Percentiles rank a stretch among this genome's conserved stretches.
These are phyloP conservation scores for Botia almorhae DNA, from an alignment of 2,797 vertebrate species.

Conservation along the genomic window DNA sequence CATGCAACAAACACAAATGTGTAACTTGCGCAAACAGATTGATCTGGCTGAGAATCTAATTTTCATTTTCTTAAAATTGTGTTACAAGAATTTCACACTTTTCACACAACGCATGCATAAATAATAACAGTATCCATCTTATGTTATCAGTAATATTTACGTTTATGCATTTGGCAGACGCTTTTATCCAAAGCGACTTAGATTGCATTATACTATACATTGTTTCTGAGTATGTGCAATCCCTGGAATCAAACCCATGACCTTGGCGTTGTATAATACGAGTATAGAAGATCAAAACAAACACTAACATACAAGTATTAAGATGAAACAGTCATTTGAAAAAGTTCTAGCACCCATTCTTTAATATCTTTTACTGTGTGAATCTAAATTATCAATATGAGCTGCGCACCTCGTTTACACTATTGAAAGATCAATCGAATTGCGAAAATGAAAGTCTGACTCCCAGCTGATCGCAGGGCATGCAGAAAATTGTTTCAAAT, in stretches of 20 bases:
- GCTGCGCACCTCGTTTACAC: neutral
- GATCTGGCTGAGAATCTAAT: neutral
- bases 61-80: neutral
- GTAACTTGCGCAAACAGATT: neutral
- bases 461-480: constrained; percentile 31
- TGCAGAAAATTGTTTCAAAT: constrained; percentile 41
- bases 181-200: too few species aligned
- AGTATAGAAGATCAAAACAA: neutral
- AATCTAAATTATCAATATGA: neutral
- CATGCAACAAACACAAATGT: too few species aligned
- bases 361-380: neutral
- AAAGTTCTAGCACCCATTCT: neutral
- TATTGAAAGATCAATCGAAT: constrained; percentile 24
- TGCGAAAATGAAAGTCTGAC: constrained; percentile 13
- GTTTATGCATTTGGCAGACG: too few species aligned
- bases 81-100: neutral
- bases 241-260: too few species aligned
- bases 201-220: too few species aligned
- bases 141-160: too few species aligned
- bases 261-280: too few species aligned
- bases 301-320: neutral
- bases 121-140: too few species aligned
- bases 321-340: neutral
- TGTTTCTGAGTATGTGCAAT: too few species aligned
- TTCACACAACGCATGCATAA: too few species aligned